Evolutionary conservation across 2,888 invertebrate genomes (phyloP).

Genomic region (Exephanes ischioxanthus): DNA sequence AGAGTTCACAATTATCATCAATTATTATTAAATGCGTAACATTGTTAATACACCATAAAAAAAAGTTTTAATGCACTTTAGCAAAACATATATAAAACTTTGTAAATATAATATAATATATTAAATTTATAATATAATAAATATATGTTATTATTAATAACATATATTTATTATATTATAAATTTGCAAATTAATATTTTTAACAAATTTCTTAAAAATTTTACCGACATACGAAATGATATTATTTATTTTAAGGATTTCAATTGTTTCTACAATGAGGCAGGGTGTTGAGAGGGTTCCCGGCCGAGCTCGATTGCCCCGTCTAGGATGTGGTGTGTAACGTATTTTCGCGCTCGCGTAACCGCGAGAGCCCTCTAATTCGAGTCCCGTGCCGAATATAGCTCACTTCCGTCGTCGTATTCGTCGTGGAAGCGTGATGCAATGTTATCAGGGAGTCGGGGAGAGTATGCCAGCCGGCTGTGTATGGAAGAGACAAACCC

Average conservation of each 20-base stretch:
- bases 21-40: too few relatives aligned
- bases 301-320: not conserved
- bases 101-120: too few relatives aligned
- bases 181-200: not conserved
- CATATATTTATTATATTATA: not conserved
- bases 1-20: too few relatives aligned
- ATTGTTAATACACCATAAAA: too few relatives aligned
- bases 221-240: not conserved
- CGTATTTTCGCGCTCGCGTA: slow-evolving; percentile 69
- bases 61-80: too few relatives aligned
- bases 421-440: slow-evolving; percentile 71
- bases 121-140: too few relatives aligned
- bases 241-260: not conserved
- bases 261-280: not conserved
- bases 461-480: not conserved
- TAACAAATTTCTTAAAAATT: not conserved
- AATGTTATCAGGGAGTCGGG: slow-evolving; percentile 72
- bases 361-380: slow-evolving; percentile 78
- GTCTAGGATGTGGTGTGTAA: slow-evolving; percentile 65
- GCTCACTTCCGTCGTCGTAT: slow-evolving; percentile 73
- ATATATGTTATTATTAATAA: too few relatives aligned
- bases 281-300: not conserved
- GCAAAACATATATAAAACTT: too few relatives aligned
- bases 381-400: slow-evolving; percentile 77
- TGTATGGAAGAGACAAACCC: not conserved